phyloP scores from a whole-genome alignment of 2,797 vertebrate genomes.

The Acipenser transmontanus region DNA sequence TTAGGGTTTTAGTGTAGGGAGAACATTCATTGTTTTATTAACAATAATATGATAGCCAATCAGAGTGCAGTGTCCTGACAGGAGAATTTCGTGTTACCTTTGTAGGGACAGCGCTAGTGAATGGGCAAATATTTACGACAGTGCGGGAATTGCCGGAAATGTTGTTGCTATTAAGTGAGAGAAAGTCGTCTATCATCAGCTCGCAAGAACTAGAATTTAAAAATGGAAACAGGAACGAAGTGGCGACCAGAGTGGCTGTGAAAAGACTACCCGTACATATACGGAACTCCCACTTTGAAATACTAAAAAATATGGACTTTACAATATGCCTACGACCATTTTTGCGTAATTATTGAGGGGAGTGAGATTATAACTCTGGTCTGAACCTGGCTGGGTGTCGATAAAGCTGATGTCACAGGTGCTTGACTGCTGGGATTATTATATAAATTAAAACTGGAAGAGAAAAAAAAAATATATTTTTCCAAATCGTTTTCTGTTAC shows the following conservation, averaged over 20 bases:
- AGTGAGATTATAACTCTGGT: too few relatives aligned
- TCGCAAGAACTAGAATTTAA: background rate
- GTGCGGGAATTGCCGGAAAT: slow-evolving; percentile 33
- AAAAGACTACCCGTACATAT: background rate
- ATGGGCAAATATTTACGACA: background rate
- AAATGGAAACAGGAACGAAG: background rate
- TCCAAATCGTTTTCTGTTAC: background rate
- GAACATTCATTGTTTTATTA: too few relatives aligned
- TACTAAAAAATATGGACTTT: too few relatives aligned
- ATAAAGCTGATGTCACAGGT: slow-evolving; percentile 15
- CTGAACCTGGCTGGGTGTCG: too few relatives aligned
- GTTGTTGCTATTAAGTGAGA: slow-evolving; percentile 16
- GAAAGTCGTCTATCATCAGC: slow-evolving; percentile 10
- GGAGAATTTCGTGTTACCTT: background rate
- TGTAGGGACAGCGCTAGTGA: slow-evolving; percentile 39
- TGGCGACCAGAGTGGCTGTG: background rate
- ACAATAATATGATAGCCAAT: too few relatives aligned
- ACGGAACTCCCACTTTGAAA: background rate
- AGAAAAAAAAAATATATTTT: background rate
- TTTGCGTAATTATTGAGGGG: too few relatives aligned
- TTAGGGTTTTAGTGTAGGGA: too few relatives aligned
- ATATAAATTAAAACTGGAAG: slow-evolving; percentile 8
- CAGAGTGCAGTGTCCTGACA: too few relatives aligned
- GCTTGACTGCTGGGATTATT: slow-evolving; percentile 21
- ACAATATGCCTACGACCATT: too few relatives aligned